phyloP scores from a whole-genome alignment of 2,888 invertebrate species.

The Apomyelois bistriatella region DNA sequence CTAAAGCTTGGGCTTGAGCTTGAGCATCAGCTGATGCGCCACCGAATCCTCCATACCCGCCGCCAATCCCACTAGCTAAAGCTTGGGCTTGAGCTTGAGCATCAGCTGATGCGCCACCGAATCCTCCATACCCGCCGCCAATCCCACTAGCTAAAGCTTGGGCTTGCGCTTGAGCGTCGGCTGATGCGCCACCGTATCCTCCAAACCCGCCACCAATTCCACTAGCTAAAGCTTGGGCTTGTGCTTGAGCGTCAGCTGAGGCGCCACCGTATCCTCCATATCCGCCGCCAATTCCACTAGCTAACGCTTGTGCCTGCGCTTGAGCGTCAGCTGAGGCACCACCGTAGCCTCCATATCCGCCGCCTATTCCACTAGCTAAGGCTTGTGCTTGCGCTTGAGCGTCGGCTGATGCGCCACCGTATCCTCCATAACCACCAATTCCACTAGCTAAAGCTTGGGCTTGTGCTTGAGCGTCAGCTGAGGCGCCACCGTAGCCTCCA shows the following conservation, averaged over 20 bases:
- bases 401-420: neutral
- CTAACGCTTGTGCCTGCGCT: constrained; percentile 20
- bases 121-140: neutral
- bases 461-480: neutral
- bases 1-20: constrained; percentile 16
- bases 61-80: constrained; percentile 10
- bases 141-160: neutral
- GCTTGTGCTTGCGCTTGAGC: neutral
- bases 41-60: constrained; percentile 18
- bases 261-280: constrained; percentile 17
- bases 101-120: neutral
- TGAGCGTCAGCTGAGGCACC: constrained; percentile 15
- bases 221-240: constrained; percentile 16
- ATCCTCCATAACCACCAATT: neutral
- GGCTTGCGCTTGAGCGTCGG: constrained; percentile 7
- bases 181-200: neutral
- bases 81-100: neutral
- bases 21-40: neutral
- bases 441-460: neutral
- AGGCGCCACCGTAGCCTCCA: neutral
- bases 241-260: constrained; percentile 8
- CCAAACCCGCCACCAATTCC: constrained; percentile 9
- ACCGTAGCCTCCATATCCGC: constrained; percentile 10
- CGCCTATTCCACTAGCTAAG: neutral
- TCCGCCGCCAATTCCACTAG: constrained; percentile 19